Evolutionary conservation across 2,113 vertebrate genomes (phyloP).

Genomic region (Salvelinus sp.): DNA sequence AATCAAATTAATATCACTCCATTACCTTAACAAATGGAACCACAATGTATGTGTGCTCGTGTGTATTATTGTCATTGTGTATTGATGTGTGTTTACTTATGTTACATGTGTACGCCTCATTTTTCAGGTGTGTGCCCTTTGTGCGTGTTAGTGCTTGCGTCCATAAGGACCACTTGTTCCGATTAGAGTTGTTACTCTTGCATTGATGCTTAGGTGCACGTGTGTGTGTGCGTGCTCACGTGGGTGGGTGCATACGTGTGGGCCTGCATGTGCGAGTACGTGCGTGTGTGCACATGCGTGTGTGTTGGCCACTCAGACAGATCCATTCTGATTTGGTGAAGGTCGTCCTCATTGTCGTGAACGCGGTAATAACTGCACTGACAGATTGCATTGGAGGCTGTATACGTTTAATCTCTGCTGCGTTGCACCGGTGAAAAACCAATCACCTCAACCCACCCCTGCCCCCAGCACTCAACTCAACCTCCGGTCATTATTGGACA

Average conservation of each 20-base stretch:
- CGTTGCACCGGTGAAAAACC: constrained; percentile 34
- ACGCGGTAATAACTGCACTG: constrained; percentile 58
- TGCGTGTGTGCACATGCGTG: constrained; percentile 29
- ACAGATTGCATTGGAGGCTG: constrained; percentile 50
- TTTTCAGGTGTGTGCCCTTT: not conserved
- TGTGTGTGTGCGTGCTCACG: constrained; percentile 39
- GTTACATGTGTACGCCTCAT: not conserved
- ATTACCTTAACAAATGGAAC: not conserved
- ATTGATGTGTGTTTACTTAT: not conserved
- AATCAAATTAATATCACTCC: not conserved
- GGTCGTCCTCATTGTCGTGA: constrained; percentile 64
- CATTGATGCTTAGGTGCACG: not conserved
- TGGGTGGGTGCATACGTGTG: constrained; percentile 33
- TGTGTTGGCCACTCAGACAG: constrained; percentile 26
- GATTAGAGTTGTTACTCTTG: too few species aligned
- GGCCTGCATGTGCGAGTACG: not conserved
- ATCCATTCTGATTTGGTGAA: constrained; percentile 67
- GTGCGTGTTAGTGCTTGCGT: constrained; percentile 19
- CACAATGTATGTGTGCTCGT: not conserved
- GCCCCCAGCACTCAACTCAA: too few species aligned
- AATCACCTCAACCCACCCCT: constrained; percentile 24
- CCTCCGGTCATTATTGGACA: too few species aligned
- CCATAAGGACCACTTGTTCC: too few species aligned
- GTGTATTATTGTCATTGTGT: too few species aligned
- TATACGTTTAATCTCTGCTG: constrained; percentile 54